A percentile compares a stretch with the other conserved stretches of the same genome.
These are phyloP conservation scores for Enoplosus armatus DNA, from an alignment of 2,797 vertebrate species.

Conservation along the genomic window DNA sequence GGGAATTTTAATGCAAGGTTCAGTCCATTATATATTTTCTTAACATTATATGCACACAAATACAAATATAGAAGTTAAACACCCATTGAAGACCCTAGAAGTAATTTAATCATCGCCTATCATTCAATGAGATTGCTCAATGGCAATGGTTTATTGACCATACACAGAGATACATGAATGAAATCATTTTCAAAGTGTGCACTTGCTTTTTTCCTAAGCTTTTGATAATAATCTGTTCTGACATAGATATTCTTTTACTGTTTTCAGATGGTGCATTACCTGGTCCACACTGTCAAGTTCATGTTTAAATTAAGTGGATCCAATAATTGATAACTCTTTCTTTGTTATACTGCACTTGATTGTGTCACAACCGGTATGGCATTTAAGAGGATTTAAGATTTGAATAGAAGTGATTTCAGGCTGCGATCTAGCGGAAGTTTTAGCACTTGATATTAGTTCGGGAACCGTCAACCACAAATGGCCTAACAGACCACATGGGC, in stretches of 20 bases:
- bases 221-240: neutral
- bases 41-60: neutral
- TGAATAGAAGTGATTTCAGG: neutral
- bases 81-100: neutral
- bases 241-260: neutral
- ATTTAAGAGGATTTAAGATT: neutral
- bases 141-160: neutral
- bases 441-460: neutral
- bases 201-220: neutral
- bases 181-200: neutral
- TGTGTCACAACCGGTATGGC: neutral
- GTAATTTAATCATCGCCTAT: neutral
- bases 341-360: neutral
- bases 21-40: neutral
- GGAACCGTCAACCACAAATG: constrained; percentile 8
- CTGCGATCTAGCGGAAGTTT: neutral
- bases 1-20: neutral
- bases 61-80: neutral
- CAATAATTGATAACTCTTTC: neutral
- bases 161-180: neutral
- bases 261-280: neutral
- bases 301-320: neutral
- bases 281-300: neutral
- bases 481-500: neutral
- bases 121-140: neutral